These are phyloP conservation scores for Eupithecia pulchellata DNA, from an alignment of 2,888 invertebrate genomes.

Conservation along the genomic window DNA sequence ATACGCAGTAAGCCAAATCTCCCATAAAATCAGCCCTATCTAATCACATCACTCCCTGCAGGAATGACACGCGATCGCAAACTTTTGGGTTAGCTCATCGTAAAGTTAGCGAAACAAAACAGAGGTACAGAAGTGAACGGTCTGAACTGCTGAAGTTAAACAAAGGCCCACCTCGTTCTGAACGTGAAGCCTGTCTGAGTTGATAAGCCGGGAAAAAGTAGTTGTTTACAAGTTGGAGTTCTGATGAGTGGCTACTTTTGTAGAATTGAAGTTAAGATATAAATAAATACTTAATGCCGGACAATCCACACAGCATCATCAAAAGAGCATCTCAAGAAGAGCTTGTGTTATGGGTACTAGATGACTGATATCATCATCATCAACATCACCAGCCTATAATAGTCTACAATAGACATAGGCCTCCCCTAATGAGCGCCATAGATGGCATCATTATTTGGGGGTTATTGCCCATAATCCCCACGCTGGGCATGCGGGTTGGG, in stretches of 20 bases:
- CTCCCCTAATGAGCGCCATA: too few relatives aligned
- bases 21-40: background rate
- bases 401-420: too few relatives aligned
- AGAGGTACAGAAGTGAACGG: constrained; percentile 3
- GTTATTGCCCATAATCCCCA: too few relatives aligned
- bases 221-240: constrained; percentile 11
- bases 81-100: constrained; percentile 13
- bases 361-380: too few relatives aligned
- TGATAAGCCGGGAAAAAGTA: constrained; percentile 12
- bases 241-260: background rate
- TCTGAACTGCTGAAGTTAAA: background rate
- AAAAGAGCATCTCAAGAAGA: too few relatives aligned
- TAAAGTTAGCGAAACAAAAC: constrained; percentile 14
- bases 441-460: too few relatives aligned
- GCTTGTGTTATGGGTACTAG: too few relatives aligned
- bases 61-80: constrained; percentile 11
- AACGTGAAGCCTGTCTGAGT: constrained; percentile 7
- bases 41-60: background rate
- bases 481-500: too few relatives aligned
- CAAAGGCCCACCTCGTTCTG: constrained; percentile 3
- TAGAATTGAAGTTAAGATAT: background rate
- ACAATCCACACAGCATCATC: too few relatives aligned
- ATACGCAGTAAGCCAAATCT: background rate
- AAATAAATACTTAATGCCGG: too few relatives aligned
- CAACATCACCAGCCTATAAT: too few relatives aligned